Evolutionary conservation across 2,797 vertebrate species (phyloP), one percentile per base, ranked within the genome.

Genomic region (Onychomys arenicola): DNA sequence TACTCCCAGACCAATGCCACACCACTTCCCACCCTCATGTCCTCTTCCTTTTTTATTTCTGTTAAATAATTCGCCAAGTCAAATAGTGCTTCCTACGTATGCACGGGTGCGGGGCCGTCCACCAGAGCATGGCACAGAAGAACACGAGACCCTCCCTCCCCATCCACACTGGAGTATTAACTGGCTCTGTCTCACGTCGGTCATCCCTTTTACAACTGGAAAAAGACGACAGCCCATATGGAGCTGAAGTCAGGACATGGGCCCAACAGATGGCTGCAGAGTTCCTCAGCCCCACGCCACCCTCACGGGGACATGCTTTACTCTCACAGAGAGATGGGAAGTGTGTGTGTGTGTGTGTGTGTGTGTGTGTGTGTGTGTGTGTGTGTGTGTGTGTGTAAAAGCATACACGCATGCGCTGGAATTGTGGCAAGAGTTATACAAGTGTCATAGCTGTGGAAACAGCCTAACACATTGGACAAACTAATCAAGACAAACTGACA

Each of bases 341-440:
- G 65, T 10, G 16, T 12, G 6, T 16, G 27, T 61, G 81, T n/a
- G 27, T 11, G 2, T 19, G 27, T 29, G 29, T 52, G 29, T 65
- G 67, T n/a, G 34, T 65, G 37, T 83, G 49, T 52, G 49, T 52
- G 49, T 14, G 49, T 52, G 49, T 52, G 49, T 12, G 81, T n/a
- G 27, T 11, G 2, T 19, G 34, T 29, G n/a, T n/a, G n/a, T n/a
- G n/a, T n/a, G n/a, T n/a, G n/a, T n/a, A n/a, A 63, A 34, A 23
- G 29, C 4, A 40, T 6, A 6, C 2, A 43, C 6, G 1, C 40
- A 27, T 52, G 32, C 0, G 2, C 73, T 37, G 23, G 40, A 27
- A 8, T 46, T 63, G 34, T 23, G 27, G 55, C 40, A 40, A 89
- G 67, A 17, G 10, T 37, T 71, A 55, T 25, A 17, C 49, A 61